Evolutionary conservation across 2,888 invertebrate genomes (phyloP).

Genomic region (Drosophila siamana): DNA sequence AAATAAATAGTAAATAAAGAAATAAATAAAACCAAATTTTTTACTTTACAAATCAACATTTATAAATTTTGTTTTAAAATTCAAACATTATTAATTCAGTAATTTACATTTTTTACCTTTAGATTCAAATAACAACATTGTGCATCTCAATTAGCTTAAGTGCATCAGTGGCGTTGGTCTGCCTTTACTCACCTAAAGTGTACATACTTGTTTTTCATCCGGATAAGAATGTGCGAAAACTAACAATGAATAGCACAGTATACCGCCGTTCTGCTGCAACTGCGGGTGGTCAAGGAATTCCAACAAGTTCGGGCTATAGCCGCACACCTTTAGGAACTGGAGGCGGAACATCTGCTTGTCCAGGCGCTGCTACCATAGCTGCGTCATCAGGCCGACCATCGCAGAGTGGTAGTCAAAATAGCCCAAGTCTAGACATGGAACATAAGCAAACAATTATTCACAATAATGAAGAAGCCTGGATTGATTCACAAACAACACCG

Average conservation of each 20-base stretch:
- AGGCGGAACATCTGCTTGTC: slow-evolving; percentile 9
- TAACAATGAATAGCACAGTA: slow-evolving; percentile 84
- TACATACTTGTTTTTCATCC: slow-evolving; percentile 92
- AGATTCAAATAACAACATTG: slow-evolving; percentile 92
- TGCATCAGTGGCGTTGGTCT: slow-evolving; percentile 90
- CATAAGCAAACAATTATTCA: slow-evolving; percentile 44
- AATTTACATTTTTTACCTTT: slow-evolving; percentile 49
- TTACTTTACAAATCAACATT: no score
- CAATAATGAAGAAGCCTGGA: slow-evolving; percentile 42
- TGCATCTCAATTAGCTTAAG: slow-evolving; percentile 92
- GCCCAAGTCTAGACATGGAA: slow-evolving; percentile 24
- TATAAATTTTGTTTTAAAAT: no score
- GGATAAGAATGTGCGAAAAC: slow-evolving; percentile 90
- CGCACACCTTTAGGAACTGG: slow-evolving; percentile 57
- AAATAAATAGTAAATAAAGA: no score
- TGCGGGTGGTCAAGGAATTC: slow-evolving; percentile 52
- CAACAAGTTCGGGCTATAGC: slow-evolving; percentile 67
- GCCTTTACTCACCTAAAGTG: slow-evolving; percentile 91
- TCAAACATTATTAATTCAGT: background rate
- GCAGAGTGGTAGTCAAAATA: slow-evolving; percentile 36
- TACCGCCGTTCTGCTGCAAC: slow-evolving; percentile 77
- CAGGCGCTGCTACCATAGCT: slow-evolving; percentile 30
- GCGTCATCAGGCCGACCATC: slow-evolving; percentile 35
- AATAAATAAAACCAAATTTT: no score
- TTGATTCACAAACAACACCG: slow-evolving; percentile 4